phyloP scores from a whole-genome alignment of 1,140 invertebrate species.

The Heliconius himera region DNA sequence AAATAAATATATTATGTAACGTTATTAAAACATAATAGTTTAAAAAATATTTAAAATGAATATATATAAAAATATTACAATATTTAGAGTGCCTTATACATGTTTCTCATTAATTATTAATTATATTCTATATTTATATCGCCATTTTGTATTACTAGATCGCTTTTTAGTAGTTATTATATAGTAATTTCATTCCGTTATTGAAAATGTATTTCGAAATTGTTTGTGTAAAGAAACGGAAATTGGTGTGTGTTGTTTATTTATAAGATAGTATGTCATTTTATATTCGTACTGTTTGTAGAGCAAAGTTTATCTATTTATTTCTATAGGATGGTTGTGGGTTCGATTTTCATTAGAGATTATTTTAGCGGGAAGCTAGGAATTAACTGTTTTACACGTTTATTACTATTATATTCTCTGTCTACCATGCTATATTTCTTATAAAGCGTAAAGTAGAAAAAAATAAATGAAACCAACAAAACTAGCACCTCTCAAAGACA shows the following conservation, averaged over 20 bases:
- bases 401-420: too few relatives aligned
- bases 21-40: background rate
- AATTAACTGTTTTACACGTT: too few relatives aligned
- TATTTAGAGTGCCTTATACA: conserved; percentile 2
- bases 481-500: too few relatives aligned
- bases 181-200: background rate
- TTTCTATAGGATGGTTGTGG: background rate
- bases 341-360: too few relatives aligned
- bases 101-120: background rate
- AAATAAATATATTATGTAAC: background rate
- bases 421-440: too few relatives aligned
- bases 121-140: background rate
- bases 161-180: background rate
- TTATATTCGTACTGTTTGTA: background rate
- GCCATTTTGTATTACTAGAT: conserved; percentile 10
- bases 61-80: background rate
- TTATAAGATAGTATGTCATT: conserved; percentile 6
- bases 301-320: background rate
- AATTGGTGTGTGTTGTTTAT: background rate
- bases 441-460: too few relatives aligned
- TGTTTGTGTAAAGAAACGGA: background rate
- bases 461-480: too few relatives aligned
- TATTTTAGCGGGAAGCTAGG: too few relatives aligned
- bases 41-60: background rate
- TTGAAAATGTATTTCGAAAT: background rate